Percentiles rank a stretch among this genome's conserved stretches.
These are phyloP conservation scores for Orcinus orca DNA, from an alignment of 2,113 vertebrate species.

Conservation along the genomic window DNA sequence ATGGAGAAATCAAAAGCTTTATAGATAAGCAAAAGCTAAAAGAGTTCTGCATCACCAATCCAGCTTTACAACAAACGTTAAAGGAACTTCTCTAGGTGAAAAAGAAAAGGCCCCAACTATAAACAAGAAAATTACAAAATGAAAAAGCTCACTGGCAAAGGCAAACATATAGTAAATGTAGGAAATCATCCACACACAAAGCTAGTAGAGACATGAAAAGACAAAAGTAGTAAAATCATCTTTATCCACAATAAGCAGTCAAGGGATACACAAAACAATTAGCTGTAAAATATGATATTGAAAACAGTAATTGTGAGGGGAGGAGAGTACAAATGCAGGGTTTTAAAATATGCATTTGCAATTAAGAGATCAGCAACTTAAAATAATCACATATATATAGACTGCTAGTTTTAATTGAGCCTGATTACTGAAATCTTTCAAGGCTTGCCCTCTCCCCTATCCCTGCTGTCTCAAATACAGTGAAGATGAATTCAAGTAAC, in stretches of 20 bases:
- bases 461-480: not conserved
- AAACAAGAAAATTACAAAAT: not conserved
- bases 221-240: not conserved
- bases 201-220: not conserved
- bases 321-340: not conserved
- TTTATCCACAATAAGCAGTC: not conserved
- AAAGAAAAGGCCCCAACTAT: not conserved
- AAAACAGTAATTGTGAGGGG: not conserved
- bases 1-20: not conserved
- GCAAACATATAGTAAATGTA: not conserved
- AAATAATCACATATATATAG: not conserved
- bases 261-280: not conserved
- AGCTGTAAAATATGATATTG: not conserved
- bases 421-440: not conserved
- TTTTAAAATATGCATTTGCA: not conserved
- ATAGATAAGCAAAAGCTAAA: not conserved
- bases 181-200: not conserved
- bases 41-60: not conserved
- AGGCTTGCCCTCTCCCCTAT: not conserved
- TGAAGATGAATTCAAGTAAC: not conserved
- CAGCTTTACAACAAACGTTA: not conserved
- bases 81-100: not conserved
- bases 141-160: not conserved
- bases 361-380: not conserved
- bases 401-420: not conserved